Evolutionary conservation across 1,140 invertebrate genomes (phyloP).

Genomic region (Drosophila arizonae): DNA sequence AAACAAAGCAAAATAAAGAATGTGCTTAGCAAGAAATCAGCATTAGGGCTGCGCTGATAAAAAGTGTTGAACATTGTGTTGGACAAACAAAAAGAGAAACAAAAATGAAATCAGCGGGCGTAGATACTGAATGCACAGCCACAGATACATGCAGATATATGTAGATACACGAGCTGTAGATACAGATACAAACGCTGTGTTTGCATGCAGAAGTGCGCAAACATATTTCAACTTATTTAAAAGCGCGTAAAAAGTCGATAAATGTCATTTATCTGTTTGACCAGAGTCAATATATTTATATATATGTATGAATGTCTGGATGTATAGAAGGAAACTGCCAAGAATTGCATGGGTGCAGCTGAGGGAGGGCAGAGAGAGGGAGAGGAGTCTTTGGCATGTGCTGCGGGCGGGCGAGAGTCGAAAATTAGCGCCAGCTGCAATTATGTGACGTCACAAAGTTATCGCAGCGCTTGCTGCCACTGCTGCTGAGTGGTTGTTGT

Average conservation of each 20-base stretch:
- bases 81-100: conserved; percentile 21
- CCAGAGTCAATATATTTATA: conserved; percentile 45
- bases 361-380: background rate
- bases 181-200: conserved; percentile 38
- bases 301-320: background rate
- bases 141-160: conserved; percentile 53
- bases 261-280: conserved; percentile 79
- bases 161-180: conserved; percentile 39
- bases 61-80: conserved; percentile 62
- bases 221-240: conserved; percentile 79
- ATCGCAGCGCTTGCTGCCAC: conserved; percentile 16
- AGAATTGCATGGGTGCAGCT: background rate
- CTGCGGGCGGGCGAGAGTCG: conserved; percentile 36
- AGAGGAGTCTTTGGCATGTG: background rate
- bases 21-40: conserved; percentile 42
- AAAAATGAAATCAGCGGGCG: conserved; percentile 38
- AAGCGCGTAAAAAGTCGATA: conserved; percentile 79
- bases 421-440: conserved; percentile 71
- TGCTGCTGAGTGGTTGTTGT: background rate
- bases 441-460: conserved; percentile 59
- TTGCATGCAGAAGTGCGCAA: conserved; percentile 59
- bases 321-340: conserved; percentile 7
- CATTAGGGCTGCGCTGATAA: conserved; percentile 56
- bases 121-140: conserved; percentile 35
- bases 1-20: background rate